Conservation (phyloP, 1,140 invertebrate species). For the Drosophila rhopaloa region DNA sequence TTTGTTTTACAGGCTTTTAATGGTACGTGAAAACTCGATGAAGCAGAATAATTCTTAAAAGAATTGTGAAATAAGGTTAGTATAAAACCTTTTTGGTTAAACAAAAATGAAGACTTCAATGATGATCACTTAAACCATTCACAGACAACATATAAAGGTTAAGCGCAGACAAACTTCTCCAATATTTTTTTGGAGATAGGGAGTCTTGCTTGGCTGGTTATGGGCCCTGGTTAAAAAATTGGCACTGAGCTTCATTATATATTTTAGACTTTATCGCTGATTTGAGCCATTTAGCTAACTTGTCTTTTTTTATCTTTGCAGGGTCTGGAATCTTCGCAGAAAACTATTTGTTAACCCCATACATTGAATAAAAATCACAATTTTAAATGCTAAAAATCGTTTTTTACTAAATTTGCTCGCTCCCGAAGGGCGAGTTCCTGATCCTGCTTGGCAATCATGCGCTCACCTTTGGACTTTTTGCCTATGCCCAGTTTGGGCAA, state of each 20-base stretch:
- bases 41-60: neutral
- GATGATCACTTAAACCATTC: slow-evolving; percentile 84
- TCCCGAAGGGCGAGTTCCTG: slow-evolving; percentile 70
- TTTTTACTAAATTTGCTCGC: slow-evolving; percentile 82
- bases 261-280: neutral
- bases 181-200: slow-evolving; percentile 82
- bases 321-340: neutral
- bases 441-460: slow-evolving; percentile 86
- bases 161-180: slow-evolving; percentile 64
- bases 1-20: neutral
- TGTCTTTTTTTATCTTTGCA: slow-evolving; percentile 31
- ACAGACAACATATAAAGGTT: slow-evolving; percentile 80
- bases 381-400: slow-evolving; percentile 74
- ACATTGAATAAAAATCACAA: slow-evolving; percentile 18
- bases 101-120: slow-evolving; percentile 16
- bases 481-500: slow-evolving; percentile 94
- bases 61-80: slow-evolving; percentile 33
- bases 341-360: neutral
- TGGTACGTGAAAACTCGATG: no score
- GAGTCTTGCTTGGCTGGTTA: slow-evolving; percentile 68
- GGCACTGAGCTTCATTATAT: slow-evolving; percentile 61
- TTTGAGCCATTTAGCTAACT: neutral
- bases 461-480: slow-evolving; percentile 92
- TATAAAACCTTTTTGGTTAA: neutral
- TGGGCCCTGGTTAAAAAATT: slow-evolving; percentile 81